These are phyloP conservation scores for Diadromus collaris DNA, from an alignment of 2,888 invertebrate species.

Conservation along the genomic window DNA sequence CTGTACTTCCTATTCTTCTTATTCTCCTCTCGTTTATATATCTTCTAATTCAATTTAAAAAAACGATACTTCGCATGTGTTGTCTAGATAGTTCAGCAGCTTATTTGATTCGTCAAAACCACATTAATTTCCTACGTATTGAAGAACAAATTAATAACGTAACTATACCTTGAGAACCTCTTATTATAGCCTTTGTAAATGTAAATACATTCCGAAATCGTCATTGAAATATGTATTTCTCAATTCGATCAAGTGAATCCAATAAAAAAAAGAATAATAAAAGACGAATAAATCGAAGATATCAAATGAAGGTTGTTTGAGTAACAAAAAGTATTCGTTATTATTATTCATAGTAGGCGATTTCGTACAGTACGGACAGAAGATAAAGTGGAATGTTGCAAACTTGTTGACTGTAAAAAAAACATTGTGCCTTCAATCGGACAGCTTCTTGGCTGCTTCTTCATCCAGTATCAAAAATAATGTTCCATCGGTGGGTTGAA, in stretches of 20 bases:
- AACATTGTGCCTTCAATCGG: slow-evolving; percentile 33
- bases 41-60: slow-evolving; percentile 25
- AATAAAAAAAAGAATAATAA: slow-evolving; percentile 37
- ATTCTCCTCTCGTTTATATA: slow-evolving; percentile 33
- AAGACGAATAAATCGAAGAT: slow-evolving; percentile 1
- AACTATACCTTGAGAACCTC: slow-evolving; percentile 35
- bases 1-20: slow-evolving; percentile 43
- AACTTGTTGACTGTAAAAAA: not conserved
- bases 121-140: slow-evolving; percentile 30
- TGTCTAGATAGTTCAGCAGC: slow-evolving; percentile 45
- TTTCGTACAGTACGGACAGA: slow-evolving; percentile 6
- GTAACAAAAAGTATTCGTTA: slow-evolving; percentile 1
- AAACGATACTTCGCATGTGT: slow-evolving; percentile 36
- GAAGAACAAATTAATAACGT: slow-evolving; percentile 4
- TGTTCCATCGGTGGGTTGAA: slow-evolving; percentile 86
- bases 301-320: not conserved
- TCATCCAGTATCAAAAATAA: slow-evolving; percentile 82
- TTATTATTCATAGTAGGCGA: slow-evolving; percentile 18
- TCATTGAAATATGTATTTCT: slow-evolving; percentile 55
- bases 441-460: slow-evolving; percentile 70
- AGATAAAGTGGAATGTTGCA: slow-evolving; percentile 22
- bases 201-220: slow-evolving; percentile 55
- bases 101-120: slow-evolving; percentile 34
- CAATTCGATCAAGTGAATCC: slow-evolving; percentile 46
- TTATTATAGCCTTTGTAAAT: slow-evolving; percentile 45